These are phyloP conservation scores for Thecocarcelia acutangulata DNA, from an alignment of 2,888 invertebrate species.

Conservation along the genomic window DNA sequence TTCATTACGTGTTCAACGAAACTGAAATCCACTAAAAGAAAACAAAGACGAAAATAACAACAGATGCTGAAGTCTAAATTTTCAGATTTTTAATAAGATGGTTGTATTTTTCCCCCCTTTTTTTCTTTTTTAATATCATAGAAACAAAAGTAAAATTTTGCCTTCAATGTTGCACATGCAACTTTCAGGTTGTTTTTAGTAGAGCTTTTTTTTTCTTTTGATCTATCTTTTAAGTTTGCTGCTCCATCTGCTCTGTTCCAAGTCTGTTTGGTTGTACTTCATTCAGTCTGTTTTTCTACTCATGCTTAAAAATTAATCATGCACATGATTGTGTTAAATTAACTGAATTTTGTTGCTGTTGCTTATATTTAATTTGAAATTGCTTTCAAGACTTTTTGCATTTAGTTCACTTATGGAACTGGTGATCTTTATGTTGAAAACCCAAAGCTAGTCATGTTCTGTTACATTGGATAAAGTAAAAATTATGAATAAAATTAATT, in stretches of 20 bases:
- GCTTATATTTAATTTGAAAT: conserved; percentile 8
- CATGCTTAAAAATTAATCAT: conserved; percentile 61
- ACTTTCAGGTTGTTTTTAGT: conserved; percentile 30
- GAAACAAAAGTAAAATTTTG: conserved; percentile 1
- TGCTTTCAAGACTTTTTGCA: conserved; percentile 52
- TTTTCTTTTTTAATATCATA: no score
- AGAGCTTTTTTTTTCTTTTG: background rate
- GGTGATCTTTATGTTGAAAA: conserved; percentile 24
- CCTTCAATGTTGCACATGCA: conserved; percentile 44
- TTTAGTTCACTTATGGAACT: conserved; percentile 17
- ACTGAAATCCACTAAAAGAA: conserved; percentile 4
- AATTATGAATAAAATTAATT: background rate
- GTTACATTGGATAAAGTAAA: conserved; percentile 21
- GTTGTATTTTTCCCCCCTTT: background rate
- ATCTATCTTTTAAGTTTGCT: background rate
- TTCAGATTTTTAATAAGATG: conserved; percentile 8
- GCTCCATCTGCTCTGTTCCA: background rate
- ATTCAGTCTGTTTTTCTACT: conserved; percentile 32
- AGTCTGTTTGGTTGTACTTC: background rate
- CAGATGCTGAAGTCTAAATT: conserved; percentile 17
- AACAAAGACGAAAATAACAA: no score
- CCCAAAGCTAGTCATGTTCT: conserved; percentile 34
- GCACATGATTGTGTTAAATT: conserved; percentile 55
- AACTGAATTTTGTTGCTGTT: conserved; percentile 36
- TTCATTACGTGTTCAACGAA: conserved; percentile 25